Base-by-base conservation (phyloP, 2,113 vertebrate genomes). In the Pithys albifrons region DNA sequence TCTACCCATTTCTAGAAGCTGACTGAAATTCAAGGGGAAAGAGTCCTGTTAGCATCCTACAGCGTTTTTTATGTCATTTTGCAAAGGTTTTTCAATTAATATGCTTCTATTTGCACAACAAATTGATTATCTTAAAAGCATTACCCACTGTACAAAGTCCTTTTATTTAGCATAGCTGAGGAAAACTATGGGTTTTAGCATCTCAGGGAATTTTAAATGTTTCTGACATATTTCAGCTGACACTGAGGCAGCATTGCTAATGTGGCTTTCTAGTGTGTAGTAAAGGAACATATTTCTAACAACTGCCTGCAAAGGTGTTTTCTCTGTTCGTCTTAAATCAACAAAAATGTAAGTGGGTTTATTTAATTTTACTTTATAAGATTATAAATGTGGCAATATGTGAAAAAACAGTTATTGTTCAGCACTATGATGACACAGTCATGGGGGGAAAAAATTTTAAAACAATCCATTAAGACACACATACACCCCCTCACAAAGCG, bases 371-470 rank as follows among this genome's bases (percentile, higher is more conserved):
- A 70, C 16, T 88, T 92, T 31, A 66, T 55, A 88, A 75, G 12
- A 35, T 88, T 93, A 81, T 71, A 14, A 69, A 91, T 33, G 12
- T 76, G 55, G 72, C 39, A 92, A 35, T 72, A 61, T 6, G 25
- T 43, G 43, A 39, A 79, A 90, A 45, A 52, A 4, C 8, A 75
- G 24, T 54, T 88, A 79, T 41, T 70, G 67, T 88, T 80, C 35
- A 92, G 49, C 70, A 70, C 31, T 37, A 29, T 31, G 64, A 77
- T 9, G 51, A 69, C 18, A 80, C 5, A 70, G 27, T 18, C 49
- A 31, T 2, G 10, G 16, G 11, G 7, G 7, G 0, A 0, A 2
- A 13, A 12, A 6, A 6, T 7, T 46, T 7, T 49, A 8, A 55
- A 52, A 66, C 14, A 71, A 45, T 48, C 31, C 3, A 13, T 33